These are phyloP conservation scores for Clivina fossor DNA, from an alignment of 2,888 invertebrate genomes.

Conservation along the genomic window DNA sequence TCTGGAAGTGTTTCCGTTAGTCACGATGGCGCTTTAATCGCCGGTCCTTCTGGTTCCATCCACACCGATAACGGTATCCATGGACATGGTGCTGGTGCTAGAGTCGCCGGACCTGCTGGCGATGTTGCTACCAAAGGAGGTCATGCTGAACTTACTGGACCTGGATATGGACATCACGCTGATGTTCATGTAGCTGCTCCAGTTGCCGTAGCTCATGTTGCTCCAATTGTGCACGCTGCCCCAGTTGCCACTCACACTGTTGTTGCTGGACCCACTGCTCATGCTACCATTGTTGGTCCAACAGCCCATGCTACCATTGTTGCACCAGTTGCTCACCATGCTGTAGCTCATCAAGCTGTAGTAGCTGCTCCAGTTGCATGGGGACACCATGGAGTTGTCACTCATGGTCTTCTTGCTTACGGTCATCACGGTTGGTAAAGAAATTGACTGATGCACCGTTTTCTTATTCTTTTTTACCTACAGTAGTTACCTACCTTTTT, in stretches of 20 bases:
- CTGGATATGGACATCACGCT: neutral
- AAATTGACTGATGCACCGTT: neutral
- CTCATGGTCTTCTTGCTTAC: constrained; percentile 2
- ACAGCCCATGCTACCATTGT: neutral
- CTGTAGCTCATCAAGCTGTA: too few relatives aligned
- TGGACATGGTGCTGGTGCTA: neutral
- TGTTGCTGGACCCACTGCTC: constrained; percentile 1
- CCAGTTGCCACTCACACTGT: constrained; percentile 18
- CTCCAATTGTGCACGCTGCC: neutral
- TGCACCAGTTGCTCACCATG: neutral
- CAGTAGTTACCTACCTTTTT: too few relatives aligned
- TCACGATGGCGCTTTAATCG: too few relatives aligned
- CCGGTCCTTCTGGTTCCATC: too few relatives aligned
- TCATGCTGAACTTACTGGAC: neutral
- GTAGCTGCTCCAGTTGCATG: neutral
- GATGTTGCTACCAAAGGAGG: neutral
- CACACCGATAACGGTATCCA: neutral
- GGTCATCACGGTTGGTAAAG: constrained; percentile 6
- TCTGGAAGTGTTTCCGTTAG: too few relatives aligned
- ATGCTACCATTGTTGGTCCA: neutral
- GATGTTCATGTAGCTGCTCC: neutral
- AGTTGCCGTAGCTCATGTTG: neutral
- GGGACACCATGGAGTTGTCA: constrained; percentile 4
- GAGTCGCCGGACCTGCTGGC: neutral
- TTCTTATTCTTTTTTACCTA: too few relatives aligned